Evolutionary conservation across 2,113 vertebrate species (phyloP), one percentile per base, ranked within the genome.

Genomic region (Lucifuga dentata): DNA sequence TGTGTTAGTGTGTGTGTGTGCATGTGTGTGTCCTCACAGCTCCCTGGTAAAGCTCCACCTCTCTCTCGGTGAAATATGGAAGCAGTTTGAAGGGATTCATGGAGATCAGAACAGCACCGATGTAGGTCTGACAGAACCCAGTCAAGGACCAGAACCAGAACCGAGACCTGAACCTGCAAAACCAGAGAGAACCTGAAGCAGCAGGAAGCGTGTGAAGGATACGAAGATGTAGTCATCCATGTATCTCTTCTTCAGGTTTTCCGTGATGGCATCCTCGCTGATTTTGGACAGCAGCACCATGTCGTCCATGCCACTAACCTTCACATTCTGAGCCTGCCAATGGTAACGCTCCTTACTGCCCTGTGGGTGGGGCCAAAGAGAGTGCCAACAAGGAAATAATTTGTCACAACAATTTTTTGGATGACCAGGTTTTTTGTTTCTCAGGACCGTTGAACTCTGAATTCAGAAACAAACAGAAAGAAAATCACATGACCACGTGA

Each of bases 161-260:
- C 32, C 9, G n/a, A 38, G 10, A n/a, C 16, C 32, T n/a, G n/a
- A n/a, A n/a, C n/a, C n/a, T n/a, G n/a, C n/a, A n/a, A n/a, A n/a
- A n/a, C n/a, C n/a, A n/a, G n/a, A n/a, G n/a, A n/a, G n/a, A n/a
- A n/a, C n/a, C n/a, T n/a, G n/a, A n/a, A n/a, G 23, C 6, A 20
- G 16, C 20, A 1, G 2, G 39, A 15, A 1, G 23, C 17, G 23
- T 2, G 13, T 26, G 12, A 58, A 89, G 91, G 93, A 95, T 95
- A 95, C 94, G 5, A 95, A 95, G 66, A 95, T 95, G 85, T 87
- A 95, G 79, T 95, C 94, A 5, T 95, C 94, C 91, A 92, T 92
- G 89, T 94, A 95, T 81, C 94, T 86, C 68, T 94, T 95, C 87
- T 92, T 93, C 59, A 95, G 92, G 89, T 95, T 95, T 3, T 95